A percentile compares a stretch with the other conserved stretches of the same genome.
These are phyloP conservation scores for Novumbra hubbsi DNA, from an alignment of 2,797 vertebrate genomes.

Conservation along the genomic window DNA sequence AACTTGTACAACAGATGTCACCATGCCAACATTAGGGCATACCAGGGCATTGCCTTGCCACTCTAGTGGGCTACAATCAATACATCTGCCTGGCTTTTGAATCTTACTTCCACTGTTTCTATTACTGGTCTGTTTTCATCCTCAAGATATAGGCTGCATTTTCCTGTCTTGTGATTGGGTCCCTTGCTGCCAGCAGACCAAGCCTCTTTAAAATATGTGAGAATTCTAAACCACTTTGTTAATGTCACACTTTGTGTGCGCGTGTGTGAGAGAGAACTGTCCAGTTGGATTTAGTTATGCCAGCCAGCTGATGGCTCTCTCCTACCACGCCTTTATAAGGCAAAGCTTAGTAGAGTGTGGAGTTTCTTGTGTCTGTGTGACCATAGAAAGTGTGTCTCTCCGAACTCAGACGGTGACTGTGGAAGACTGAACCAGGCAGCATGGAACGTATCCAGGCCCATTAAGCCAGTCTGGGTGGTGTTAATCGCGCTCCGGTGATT, in stretches of 20 bases:
- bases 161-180: slow-evolving; percentile 2
- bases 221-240: slow-evolving; percentile 9
- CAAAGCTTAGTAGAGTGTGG: slow-evolving; percentile 21
- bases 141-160: neutral
- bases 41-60: neutral
- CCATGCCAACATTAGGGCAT: neutral
- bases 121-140: slow-evolving; percentile 7
- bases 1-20: neutral
- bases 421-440: slow-evolving; percentile 28
- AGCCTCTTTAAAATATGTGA: neutral
- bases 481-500: slow-evolving; percentile 35
- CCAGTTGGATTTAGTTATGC: slow-evolving; percentile 12
- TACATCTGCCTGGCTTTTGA: neutral
- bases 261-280: slow-evolving; percentile 25
- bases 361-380: neutral
- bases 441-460: slow-evolving; percentile 30
- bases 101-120: neutral
- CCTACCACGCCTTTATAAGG: slow-evolving; percentile 40
- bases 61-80: neutral
- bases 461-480: slow-evolving; percentile 40
- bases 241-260: slow-evolving; percentile 17
- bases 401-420: neutral
- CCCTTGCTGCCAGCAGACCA: neutral
- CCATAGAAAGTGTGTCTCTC: neutral
- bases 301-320: slow-evolving; percentile 12